phyloP scores from a whole-genome alignment of 2,113 vertebrate genomes.

The Argyrosomus japonicus region DNA sequence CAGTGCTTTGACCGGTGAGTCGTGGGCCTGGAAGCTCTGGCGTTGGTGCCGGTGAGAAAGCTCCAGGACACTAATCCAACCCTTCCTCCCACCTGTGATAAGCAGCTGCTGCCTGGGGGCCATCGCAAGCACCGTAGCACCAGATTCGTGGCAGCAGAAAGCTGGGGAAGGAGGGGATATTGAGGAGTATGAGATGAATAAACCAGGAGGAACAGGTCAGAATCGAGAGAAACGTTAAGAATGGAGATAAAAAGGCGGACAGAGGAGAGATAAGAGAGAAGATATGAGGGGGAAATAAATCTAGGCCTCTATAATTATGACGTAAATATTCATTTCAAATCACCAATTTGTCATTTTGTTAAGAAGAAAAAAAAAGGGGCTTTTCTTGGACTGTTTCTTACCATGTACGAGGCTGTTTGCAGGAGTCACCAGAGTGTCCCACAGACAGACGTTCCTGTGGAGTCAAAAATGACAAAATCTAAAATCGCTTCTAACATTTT shows the following conservation, averaged over 20 bases:
- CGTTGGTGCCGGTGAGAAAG: slow-evolving; percentile 89
- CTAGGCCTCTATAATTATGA: not conserved
- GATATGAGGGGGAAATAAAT: no score
- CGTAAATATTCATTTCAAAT: not conserved
- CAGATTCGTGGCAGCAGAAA: slow-evolving; percentile 94
- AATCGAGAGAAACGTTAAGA: not conserved
- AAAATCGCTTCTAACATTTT: not conserved
- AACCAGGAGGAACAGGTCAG: not conserved
- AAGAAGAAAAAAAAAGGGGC: no score
- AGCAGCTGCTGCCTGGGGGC: slow-evolving; percentile 94
- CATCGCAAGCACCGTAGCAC: slow-evolving; percentile 93
- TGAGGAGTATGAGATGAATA: not conserved
- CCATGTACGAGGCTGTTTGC: slow-evolving; percentile 92
- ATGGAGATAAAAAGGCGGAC: not conserved
- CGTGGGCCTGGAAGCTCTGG: slow-evolving; percentile 96
- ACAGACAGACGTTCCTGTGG: slow-evolving; percentile 95
- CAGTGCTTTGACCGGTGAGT: slow-evolving; percentile 96
- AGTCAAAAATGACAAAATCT: slow-evolving; percentile 22
- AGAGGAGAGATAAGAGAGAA: not conserved
- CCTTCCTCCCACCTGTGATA: slow-evolving; percentile 95
- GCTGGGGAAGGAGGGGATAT: slow-evolving; percentile 75
- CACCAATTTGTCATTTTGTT: not conserved
- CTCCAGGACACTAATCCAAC: slow-evolving; percentile 93
- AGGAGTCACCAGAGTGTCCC: slow-evolving; percentile 95
- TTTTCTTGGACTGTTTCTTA: slow-evolving; percentile 77